Evolutionary conservation across 1,140 invertebrate species (phyloP), one percentile per base, ranked within the genome.

Genomic region (Sitobion miscanthi): DNA sequence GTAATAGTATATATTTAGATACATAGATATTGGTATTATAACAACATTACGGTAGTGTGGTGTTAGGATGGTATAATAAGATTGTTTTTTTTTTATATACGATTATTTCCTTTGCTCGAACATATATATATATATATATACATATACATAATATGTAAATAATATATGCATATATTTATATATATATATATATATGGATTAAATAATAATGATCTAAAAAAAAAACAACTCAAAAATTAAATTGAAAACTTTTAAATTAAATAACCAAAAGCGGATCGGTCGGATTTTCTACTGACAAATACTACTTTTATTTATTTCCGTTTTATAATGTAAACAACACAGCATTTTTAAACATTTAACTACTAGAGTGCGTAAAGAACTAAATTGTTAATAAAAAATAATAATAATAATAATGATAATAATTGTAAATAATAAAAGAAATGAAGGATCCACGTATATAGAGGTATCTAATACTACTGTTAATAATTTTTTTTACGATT

Each of bases 241-340:
- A 85, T 47, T 86, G 8, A 47, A 88, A 88, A 52, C 2, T 25
- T 87, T 88, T 88, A 88, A 88, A 89, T 89, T 49, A 54, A 90
- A 90, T 69, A 90, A 90, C 35, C 89, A 62, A 69, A 93, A 93
- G 82, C 82, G n/a, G 30, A 85, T 52, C 35, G 82, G 77, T 35
- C 82, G 82, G 82, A 54, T 62, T 85, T 92, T 54, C 91, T 93
- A 93, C 91, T 85, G 91, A 93, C 91, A 93, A 93, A 93, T 93
- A 93, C 91, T 93, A 93, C 91, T 93, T 92, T 77, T 92, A 92
- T 92, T 82, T 82, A 92, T 92, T 92, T 92, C 20, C 82, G n/a
- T 92, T 86, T 93, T 57, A 93, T 93, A 93, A 85, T 83, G n/a
- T 93, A 93, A 93, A 93, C 91, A 86, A 93, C 91, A 93, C 91